Percentiles rank a stretch among this genome's conserved stretches.
Evolutionary conservation across 1,140 invertebrate species (phyloP).

Genomic region (Choristoneura fumiferana): DNA sequence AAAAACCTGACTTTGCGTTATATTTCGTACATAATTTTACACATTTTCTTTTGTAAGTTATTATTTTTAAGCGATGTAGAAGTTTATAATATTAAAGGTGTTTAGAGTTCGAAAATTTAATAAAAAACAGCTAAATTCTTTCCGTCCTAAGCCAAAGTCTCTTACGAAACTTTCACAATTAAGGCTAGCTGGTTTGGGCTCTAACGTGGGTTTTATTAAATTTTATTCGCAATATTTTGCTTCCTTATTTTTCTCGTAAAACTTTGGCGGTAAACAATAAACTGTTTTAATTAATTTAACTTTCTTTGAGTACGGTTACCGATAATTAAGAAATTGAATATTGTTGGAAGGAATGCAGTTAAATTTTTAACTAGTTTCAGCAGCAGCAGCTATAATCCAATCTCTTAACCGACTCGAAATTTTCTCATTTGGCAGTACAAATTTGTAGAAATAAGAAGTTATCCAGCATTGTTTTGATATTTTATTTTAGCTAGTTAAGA

Average conservation of each 20-base stretch:
- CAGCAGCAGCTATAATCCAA: too few relatives aligned
- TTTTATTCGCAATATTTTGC: constrained; percentile 26
- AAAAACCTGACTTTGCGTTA: not conserved
- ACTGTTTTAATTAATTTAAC: constrained; percentile 26
- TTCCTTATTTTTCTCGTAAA: constrained; percentile 20
- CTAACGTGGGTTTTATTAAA: constrained; percentile 26
- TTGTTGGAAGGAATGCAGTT: not conserved
- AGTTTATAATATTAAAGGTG: not conserved
- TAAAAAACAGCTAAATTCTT: constrained; percentile 21
- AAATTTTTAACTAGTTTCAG: too few relatives aligned
- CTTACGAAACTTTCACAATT: constrained; percentile 26
- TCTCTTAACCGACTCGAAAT: too few relatives aligned
- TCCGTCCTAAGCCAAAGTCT: constrained; percentile 24
- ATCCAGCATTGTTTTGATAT: too few relatives aligned
- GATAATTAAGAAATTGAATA: constrained; percentile 10
- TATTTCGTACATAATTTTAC: too few relatives aligned
- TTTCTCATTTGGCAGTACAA: too few relatives aligned
- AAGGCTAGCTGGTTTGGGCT: constrained; percentile 20
- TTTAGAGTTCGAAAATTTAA: constrained; percentile 20
- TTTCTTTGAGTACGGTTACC: not conserved
- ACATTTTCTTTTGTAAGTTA: too few relatives aligned
- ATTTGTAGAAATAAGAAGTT: too few relatives aligned
- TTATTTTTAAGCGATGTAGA: too few relatives aligned
- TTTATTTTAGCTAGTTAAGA: too few relatives aligned
- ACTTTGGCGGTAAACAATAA: constrained; percentile 27